These are phyloP conservation scores for Crotalus viridis DNA, from an alignment of 2,113 vertebrate genomes.

Conservation along the genomic window DNA sequence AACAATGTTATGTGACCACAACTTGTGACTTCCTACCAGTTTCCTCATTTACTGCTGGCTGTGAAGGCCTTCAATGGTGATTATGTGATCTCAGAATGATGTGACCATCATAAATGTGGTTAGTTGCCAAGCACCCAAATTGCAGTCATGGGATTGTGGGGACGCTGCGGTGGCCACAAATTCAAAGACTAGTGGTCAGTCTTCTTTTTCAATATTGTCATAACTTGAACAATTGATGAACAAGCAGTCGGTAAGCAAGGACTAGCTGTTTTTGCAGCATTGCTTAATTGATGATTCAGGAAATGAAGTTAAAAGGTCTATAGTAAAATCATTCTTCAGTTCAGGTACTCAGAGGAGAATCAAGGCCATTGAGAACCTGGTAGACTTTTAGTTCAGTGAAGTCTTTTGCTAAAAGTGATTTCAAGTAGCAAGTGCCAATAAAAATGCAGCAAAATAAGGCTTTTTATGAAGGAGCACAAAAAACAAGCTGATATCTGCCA, in stretches of 20 bases:
- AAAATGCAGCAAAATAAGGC: background rate
- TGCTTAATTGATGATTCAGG: background rate
- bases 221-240: background rate
- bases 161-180: background rate
- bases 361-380: background rate
- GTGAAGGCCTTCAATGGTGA: background rate
- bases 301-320: background rate
- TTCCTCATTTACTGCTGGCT: background rate
- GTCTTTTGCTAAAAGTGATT: background rate
- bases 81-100: background rate
- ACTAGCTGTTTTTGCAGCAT: background rate
- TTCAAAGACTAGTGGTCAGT: background rate
- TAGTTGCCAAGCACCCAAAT: background rate
- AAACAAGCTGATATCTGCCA: background rate
- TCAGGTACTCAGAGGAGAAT: background rate
- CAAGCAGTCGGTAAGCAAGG: background rate
- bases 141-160: background rate
- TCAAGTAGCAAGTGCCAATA: background rate
- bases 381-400: background rate
- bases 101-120: background rate
- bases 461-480: background rate
- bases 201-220: background rate
- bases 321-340: background rate
- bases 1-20: background rate
- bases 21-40: background rate